phyloP scores from a whole-genome alignment of 2,113 vertebrate genomes.

The Murina feae region DNA sequence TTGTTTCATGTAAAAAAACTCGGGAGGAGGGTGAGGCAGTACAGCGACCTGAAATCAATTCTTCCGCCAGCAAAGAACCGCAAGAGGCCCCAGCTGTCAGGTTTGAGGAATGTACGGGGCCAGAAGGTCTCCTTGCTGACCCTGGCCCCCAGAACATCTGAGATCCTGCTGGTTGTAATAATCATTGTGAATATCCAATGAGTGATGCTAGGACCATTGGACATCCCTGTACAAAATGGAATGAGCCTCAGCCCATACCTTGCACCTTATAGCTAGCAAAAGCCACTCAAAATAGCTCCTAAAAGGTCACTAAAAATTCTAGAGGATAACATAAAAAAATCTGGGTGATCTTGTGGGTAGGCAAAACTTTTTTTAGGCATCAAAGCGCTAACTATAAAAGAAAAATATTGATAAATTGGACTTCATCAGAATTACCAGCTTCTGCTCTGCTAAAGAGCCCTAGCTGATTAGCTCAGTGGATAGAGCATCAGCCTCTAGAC shows the following conservation, averaged over 20 bases:
- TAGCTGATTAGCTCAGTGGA: no score
- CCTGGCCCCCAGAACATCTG: background rate
- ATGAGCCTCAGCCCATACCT: background rate
- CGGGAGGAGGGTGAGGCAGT: conserved; percentile 48
- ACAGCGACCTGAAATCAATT: background rate
- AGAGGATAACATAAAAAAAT: background rate
- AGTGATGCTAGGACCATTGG: background rate
- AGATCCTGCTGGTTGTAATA: no score
- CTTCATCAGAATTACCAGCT: background rate
- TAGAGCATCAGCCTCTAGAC: no score
- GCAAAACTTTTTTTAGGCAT: background rate
- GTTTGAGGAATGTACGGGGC: background rate
- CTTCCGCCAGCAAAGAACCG: background rate
- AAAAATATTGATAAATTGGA: background rate
- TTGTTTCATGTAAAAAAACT: conserved; percentile 54
- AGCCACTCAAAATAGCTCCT: background rate
- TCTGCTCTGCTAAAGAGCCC: background rate
- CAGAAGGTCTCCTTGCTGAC: background rate
- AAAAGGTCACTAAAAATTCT: background rate
- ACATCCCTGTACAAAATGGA: background rate
- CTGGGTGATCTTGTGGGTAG: background rate
- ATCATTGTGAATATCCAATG: no score
- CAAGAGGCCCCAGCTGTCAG: background rate
- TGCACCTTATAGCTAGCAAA: background rate
- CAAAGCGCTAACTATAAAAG: background rate